These are phyloP conservation scores for Lytechinus variegatus DNA, from an alignment of 35 echinoderm and acorn worm genomes.

Conservation along the genomic window DNA sequence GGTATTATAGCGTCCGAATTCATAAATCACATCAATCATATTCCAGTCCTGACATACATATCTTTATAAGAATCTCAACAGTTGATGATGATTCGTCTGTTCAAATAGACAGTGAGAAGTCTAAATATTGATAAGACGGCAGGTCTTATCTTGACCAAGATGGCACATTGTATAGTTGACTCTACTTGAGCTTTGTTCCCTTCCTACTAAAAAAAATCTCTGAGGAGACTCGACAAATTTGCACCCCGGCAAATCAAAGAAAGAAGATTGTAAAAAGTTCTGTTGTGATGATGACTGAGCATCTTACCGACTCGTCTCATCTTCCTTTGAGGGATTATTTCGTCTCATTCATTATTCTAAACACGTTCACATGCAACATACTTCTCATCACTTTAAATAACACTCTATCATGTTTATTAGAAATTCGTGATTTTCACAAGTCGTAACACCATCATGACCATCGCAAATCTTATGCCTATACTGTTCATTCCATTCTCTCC, in stretches of 20 bases:
- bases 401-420: too few relatives aligned
- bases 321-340: background rate
- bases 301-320: background rate
- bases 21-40: background rate
- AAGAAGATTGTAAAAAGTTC: background rate
- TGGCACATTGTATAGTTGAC: background rate
- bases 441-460: background rate
- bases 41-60: background rate
- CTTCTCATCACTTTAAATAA: background rate
- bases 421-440: too few relatives aligned
- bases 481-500: background rate
- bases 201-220: background rate
- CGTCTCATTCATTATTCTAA: background rate
- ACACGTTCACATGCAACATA: background rate
- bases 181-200: conserved; percentile 17
- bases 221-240: background rate
- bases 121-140: conserved; percentile 5
- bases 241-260: background rate
- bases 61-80: background rate
- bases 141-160: conserved; percentile 4
- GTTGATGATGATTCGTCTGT: background rate
- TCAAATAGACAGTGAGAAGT: conserved; percentile 18
- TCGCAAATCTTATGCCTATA: background rate
- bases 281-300: background rate
- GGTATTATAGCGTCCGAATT: background rate